These are phyloP conservation scores for Paramisgurnus dabryanus DNA, from an alignment of 2,113 vertebrate genomes.

Conservation along the genomic window DNA sequence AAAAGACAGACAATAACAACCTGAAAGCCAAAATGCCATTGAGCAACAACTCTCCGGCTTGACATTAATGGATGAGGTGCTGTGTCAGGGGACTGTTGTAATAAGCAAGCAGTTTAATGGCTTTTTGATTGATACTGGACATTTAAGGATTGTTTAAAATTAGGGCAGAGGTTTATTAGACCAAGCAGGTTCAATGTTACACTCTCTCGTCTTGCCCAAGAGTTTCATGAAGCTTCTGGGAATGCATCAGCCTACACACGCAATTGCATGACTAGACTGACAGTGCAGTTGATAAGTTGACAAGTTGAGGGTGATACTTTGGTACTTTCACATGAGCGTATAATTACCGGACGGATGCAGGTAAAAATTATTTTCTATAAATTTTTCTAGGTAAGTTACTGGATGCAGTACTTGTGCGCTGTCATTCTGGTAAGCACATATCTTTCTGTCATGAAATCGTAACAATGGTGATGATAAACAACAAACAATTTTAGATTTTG, in stretches of 20 bases:
- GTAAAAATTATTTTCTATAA: too few relatives aligned
- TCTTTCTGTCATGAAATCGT: too few relatives aligned
- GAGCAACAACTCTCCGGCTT: not conserved
- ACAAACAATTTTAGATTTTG: too few relatives aligned
- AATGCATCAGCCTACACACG: not conserved
- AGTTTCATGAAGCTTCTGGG: not conserved
- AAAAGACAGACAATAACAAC: not conserved
- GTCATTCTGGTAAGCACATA: too few relatives aligned
- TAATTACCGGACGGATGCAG: too few relatives aligned
- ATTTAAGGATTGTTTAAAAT: constrained; percentile 39
- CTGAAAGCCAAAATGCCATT: not conserved
- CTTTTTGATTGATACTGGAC: constrained; percentile 15
- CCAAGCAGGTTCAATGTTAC: not conserved
- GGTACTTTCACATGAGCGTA: too few relatives aligned
- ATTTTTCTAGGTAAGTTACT: too few relatives aligned
- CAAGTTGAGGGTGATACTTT: too few relatives aligned
- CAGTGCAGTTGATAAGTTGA: not conserved
- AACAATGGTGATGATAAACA: too few relatives aligned
- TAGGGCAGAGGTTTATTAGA: constrained; percentile 18
- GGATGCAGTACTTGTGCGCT: too few relatives aligned
- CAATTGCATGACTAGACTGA: not conserved
- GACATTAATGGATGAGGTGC: not conserved
- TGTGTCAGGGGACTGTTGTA: not conserved
- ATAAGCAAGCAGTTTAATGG: not conserved
- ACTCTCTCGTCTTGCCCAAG: not conserved